Conservation (phyloP, 1,140 invertebrate genomes). For the Scaptomyza hsui region DNA sequence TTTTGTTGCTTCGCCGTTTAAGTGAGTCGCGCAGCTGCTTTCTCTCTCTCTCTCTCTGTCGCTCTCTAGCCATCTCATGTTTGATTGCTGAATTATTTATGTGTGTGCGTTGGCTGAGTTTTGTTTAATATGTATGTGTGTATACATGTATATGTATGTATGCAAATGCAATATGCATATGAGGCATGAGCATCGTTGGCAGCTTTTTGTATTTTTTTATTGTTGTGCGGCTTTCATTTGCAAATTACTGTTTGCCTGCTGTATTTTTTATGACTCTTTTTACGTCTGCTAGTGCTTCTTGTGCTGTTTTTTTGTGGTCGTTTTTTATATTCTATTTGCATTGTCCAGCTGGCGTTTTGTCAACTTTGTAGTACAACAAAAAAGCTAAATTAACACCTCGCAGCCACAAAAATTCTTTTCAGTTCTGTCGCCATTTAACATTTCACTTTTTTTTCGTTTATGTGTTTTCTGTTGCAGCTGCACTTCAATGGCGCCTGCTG, state of each 20-base stretch:
- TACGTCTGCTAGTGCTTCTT: slow-evolving; percentile 1
- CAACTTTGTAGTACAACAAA: slow-evolving; percentile 13
- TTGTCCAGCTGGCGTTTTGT: slow-evolving; percentile 43
- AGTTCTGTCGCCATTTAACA: slow-evolving; percentile 37
- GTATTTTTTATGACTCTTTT: slow-evolving; percentile 35
- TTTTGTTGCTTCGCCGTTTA: background rate
- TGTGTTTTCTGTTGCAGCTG: slow-evolving; percentile 6
- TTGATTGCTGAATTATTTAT: slow-evolving; percentile 74
- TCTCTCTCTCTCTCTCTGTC: too few species aligned
- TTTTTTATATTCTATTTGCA: slow-evolving; percentile 27
- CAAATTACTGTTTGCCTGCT: slow-evolving; percentile 56
- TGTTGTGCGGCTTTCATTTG: slow-evolving; percentile 62
- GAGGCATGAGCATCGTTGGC: slow-evolving; percentile 44
- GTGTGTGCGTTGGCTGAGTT: slow-evolving; percentile 22
- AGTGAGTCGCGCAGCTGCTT: background rate
- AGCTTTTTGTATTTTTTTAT: slow-evolving; percentile 25
- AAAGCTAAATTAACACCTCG: background rate
- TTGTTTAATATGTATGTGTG: slow-evolving; percentile 25
- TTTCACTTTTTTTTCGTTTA: slow-evolving; percentile 16
- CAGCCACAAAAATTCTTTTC: slow-evolving; percentile 5
- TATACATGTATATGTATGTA: slow-evolving; percentile 44
- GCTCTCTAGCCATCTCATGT: slow-evolving; percentile 2
- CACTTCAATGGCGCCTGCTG: slow-evolving; percentile 22
- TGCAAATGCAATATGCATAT: slow-evolving; percentile 75
- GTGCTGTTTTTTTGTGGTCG: slow-evolving; percentile 3